These are phyloP conservation scores for Sylvia borin DNA, from an alignment of 2,797 vertebrate genomes.

Conservation along the genomic window DNA sequence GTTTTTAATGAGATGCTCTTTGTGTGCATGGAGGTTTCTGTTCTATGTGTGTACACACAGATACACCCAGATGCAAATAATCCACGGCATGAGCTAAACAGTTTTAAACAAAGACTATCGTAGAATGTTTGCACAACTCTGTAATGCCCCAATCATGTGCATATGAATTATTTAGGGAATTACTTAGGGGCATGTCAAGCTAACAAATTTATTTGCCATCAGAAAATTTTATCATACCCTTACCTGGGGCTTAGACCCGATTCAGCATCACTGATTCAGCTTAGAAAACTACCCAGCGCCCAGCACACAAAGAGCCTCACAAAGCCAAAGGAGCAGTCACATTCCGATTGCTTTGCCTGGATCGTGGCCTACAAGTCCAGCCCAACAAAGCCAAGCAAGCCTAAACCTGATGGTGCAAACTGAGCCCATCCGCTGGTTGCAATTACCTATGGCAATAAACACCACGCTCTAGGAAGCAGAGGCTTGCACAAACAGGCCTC, in stretches of 20 bases:
- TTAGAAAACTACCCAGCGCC: not conserved
- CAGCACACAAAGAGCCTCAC: not conserved
- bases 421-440: constrained; percentile 15
- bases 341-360: not conserved
- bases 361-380: not conserved
- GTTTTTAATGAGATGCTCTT: not conserved
- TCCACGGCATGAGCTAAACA: not conserved
- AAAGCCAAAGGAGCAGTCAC: not conserved
- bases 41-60: not conserved
- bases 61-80: not conserved
- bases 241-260: not conserved
- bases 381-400: constrained; percentile 41
- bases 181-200: not conserved
- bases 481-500: constrained; percentile 50
- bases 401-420: constrained; percentile 18
- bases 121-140: not conserved
- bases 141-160: not conserved
- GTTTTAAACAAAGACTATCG: not conserved
- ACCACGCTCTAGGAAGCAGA: not conserved
- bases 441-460: constrained; percentile 31
- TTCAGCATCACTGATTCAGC: not conserved
- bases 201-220: not conserved
- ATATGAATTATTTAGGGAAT: not conserved
- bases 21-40: not conserved
- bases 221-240: not conserved